These are phyloP conservation scores for Sander vitreus DNA, from an alignment of 2,113 vertebrate genomes.

Conservation along the genomic window DNA sequence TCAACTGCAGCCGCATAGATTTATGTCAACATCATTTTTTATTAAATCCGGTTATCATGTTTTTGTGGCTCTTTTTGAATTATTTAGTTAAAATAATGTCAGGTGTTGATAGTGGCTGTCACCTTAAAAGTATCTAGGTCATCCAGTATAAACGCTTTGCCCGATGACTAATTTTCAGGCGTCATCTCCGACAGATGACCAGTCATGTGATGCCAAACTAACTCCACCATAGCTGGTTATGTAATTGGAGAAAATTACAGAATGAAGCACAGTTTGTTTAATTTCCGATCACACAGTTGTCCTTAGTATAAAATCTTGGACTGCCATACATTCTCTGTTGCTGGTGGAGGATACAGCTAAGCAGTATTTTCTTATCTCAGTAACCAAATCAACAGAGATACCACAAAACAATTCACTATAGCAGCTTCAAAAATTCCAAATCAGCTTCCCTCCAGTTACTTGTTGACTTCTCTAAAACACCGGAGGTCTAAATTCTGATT, in stretches of 20 bases:
- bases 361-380: conserved; percentile 22
- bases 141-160: background rate
- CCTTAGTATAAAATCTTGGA: conserved; percentile 7
- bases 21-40: background rate
- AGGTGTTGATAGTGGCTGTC: background rate
- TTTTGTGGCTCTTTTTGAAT: background rate
- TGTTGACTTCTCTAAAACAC: conserved; percentile 16
- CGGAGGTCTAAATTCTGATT: conserved; percentile 8
- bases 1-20: background rate
- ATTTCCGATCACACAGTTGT: conserved; percentile 14
- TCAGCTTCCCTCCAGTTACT: background rate
- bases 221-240: conserved; percentile 22
- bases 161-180: conserved; percentile 43
- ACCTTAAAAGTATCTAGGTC: background rate
- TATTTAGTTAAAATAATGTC: background rate
- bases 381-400: conserved; percentile 41
- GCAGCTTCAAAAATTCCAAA: conserved; percentile 20
- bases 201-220: conserved; percentile 52
- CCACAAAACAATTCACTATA: conserved; percentile 22
- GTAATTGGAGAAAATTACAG: conserved; percentile 35
- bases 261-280: conserved; percentile 31
- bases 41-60: background rate
- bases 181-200: conserved; percentile 50
- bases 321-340: conserved; percentile 14
- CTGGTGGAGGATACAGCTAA: conserved; percentile 32